Conservation (phyloP, 2,113 vertebrate species). For the Chionomys nivalis region DNA sequence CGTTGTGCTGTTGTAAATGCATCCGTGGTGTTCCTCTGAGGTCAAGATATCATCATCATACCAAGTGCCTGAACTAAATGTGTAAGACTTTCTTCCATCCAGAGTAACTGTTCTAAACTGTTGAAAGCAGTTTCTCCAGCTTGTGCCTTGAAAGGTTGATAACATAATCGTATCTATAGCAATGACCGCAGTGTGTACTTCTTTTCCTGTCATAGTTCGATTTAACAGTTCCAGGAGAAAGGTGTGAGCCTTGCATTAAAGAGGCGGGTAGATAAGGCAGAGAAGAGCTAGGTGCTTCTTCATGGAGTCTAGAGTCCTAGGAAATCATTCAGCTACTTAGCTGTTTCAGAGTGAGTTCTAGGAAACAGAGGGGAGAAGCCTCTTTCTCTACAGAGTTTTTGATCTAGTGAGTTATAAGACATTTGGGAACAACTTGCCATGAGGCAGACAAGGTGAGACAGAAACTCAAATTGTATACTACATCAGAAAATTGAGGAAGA, state of each 20-base stretch:
- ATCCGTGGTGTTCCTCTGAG: constrained; percentile 7
- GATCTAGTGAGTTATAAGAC: constrained; percentile 23
- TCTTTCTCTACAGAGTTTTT: not conserved
- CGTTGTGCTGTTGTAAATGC: not conserved
- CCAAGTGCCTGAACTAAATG: constrained; percentile 5
- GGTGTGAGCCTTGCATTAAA: not conserved
- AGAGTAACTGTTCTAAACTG: not conserved
- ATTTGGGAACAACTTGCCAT: constrained; percentile 24
- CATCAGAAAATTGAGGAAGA: not conserved
- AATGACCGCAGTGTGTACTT: constrained; percentile 17
- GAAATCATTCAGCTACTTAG: constrained; percentile 43
- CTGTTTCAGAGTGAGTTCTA: not conserved
- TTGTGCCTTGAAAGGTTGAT: constrained; percentile 40
- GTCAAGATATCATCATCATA: not conserved
- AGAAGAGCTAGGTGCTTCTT: not conserved
- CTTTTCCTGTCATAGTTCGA: constrained; percentile 9
- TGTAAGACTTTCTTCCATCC: constrained; percentile 38
- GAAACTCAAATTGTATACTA: not conserved
- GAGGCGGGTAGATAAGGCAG: not conserved
- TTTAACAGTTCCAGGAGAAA: constrained; percentile 19
- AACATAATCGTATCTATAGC: constrained; percentile 31
- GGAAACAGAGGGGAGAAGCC: not conserved
- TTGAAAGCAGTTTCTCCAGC: constrained; percentile 46
- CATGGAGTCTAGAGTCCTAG: constrained; percentile 4
- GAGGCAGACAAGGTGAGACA: not conserved